Evolutionary conservation across 2,113 vertebrate species (phyloP).

Genomic region (Etheostoma spectabile): DNA sequence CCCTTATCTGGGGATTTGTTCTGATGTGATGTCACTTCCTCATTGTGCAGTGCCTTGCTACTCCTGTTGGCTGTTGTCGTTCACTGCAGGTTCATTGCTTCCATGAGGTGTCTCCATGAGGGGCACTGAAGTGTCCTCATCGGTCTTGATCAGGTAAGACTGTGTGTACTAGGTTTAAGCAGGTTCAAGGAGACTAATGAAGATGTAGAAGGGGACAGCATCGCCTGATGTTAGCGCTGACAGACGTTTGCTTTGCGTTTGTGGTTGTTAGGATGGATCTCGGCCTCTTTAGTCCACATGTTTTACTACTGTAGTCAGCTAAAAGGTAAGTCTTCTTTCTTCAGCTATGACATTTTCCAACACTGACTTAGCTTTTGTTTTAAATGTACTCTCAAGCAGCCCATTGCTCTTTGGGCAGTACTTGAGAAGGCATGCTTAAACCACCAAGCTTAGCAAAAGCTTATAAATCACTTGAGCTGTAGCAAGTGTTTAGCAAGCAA

Average conservation of each 20-base stretch:
- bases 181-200: neutral
- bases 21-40: slow-evolving; percentile 10
- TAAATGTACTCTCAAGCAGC: neutral
- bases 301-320: neutral
- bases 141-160: neutral
- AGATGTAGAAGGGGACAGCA: neutral
- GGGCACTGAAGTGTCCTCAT: neutral
- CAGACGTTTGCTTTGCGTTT: neutral
- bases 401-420: neutral
- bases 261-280: neutral
- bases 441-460: neutral
- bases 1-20: neutral
- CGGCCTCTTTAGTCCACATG: neutral
- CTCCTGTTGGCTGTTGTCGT: neutral
- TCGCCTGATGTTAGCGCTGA: neutral
- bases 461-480: neutral
- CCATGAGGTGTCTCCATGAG: neutral
- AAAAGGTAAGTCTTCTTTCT: neutral
- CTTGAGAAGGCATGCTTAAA: neutral
- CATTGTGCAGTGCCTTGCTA: neutral
- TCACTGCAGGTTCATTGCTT: neutral
- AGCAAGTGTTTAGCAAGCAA: neutral
- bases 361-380: neutral
- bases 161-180: neutral
- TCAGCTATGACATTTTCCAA: neutral